Evolutionary conservation across 2,888 invertebrate species (phyloP).

Genomic region (Cryptophagus acutangulus): DNA sequence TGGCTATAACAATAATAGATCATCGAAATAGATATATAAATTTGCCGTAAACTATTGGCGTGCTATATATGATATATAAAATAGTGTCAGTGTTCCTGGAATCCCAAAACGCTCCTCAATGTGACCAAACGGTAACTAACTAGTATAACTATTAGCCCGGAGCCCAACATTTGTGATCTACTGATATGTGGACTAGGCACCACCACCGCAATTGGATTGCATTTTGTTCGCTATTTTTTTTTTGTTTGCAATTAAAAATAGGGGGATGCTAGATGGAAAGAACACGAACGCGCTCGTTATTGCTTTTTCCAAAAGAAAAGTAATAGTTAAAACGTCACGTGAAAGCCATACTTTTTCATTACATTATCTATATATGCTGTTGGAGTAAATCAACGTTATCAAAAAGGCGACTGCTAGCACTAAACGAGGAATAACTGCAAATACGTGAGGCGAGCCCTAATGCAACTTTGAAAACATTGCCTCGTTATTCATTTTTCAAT

Average conservation of each 20-base stretch:
- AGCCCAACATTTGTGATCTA: too few species aligned
- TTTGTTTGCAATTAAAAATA: too few species aligned
- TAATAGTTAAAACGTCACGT: constrained; percentile 38
- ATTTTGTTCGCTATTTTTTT: too few species aligned
- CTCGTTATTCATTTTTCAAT: constrained; percentile 41
- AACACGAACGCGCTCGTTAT: too few species aligned
- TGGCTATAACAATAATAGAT: constrained; percentile 33
- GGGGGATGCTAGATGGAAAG: too few species aligned
- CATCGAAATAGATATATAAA: constrained; percentile 45
- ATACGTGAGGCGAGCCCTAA: constrained; percentile 45
- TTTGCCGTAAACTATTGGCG: constrained; percentile 42
- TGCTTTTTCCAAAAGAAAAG: background rate
- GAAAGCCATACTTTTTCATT: constrained; percentile 47
- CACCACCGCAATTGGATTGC: too few species aligned
- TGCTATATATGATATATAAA: constrained; percentile 41
- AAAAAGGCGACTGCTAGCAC: constrained; percentile 23
- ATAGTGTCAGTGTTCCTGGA: constrained; percentile 35
- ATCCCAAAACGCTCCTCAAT: constrained; percentile 28
- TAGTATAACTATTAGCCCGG: too few species aligned
- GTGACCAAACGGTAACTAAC: too few species aligned
- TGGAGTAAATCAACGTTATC: constrained; percentile 49
- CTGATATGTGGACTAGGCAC: too few species aligned
- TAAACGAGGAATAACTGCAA: constrained; percentile 49
- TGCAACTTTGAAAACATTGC: constrained; percentile 41
- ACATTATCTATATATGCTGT: constrained; percentile 48